Evolutionary conservation across 2,888 invertebrate species (phyloP).

Genomic region (Parnassius mnemosyne): DNA sequence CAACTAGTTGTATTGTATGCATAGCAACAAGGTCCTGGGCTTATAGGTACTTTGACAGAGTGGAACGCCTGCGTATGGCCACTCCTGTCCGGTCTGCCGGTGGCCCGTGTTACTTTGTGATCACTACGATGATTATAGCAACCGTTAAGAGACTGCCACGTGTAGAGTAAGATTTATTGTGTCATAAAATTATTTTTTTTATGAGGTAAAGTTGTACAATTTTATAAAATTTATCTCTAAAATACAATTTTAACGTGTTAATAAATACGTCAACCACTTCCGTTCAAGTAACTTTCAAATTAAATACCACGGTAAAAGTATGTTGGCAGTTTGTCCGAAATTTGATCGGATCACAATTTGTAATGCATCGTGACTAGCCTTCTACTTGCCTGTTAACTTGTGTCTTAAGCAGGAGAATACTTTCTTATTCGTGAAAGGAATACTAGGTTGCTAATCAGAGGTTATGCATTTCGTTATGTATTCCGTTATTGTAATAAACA

Average conservation of each 20-base stretch:
- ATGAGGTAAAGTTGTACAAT: no score
- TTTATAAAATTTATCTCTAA: no score
- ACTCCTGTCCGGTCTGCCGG: no score
- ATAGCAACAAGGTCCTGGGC: no score
- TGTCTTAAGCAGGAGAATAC: conserved; percentile 18
- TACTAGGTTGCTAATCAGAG: conserved; percentile 25
- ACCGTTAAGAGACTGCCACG: no score
- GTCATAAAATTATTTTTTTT: no score
- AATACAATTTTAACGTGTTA: neutral
- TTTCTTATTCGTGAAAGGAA: conserved; percentile 31
- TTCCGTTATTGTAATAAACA: conserved; percentile 6
- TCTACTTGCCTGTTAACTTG: conserved; percentile 20
- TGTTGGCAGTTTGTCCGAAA: conserved; percentile 14
- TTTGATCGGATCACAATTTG: conserved; percentile 16
- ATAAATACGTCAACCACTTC: neutral
- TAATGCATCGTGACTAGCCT: conserved; percentile 19
- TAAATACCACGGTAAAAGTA: conserved; percentile 9
- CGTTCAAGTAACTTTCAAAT: conserved; percentile 1
- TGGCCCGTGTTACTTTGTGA: no score
- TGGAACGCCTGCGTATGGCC: no score
- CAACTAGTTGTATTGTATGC: no score
- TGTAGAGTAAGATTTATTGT: no score
- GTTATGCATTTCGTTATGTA: conserved; percentile 14
- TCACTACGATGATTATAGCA: no score
- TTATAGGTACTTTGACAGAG: no score